phyloP scores from a whole-genome alignment of 1,140 invertebrate species.

The Drosophila dunni region DNA sequence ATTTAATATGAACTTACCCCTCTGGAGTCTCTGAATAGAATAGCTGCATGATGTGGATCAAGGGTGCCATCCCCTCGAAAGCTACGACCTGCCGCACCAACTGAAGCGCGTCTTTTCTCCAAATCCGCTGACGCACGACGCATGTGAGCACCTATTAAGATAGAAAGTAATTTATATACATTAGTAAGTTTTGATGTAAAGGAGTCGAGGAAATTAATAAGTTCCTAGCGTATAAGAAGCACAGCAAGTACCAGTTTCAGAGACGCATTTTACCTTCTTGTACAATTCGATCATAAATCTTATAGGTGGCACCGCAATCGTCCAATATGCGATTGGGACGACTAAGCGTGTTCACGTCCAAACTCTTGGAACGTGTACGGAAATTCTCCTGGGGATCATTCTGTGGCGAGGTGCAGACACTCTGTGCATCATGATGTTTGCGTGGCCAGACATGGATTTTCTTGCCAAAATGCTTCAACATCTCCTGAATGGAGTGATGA shows the following conservation, averaged over 20 bases:
- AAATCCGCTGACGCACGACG: slow-evolving; percentile 91
- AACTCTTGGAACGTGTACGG: slow-evolving; percentile 90
- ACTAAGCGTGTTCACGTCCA: slow-evolving; percentile 88
- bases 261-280: slow-evolving; percentile 88
- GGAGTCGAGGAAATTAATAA: neutral
- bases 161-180: neutral
- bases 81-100: slow-evolving; percentile 87
- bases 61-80: slow-evolving; percentile 85
- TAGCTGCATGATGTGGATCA: slow-evolving; percentile 94
- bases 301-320: slow-evolving; percentile 92
- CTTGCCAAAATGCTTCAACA: slow-evolving; percentile 90
- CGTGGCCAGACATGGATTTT: slow-evolving; percentile 88
- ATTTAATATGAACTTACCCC: slow-evolving; percentile 89
- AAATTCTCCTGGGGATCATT: slow-evolving; percentile 88
- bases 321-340: slow-evolving; percentile 85
- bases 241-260: slow-evolving; percentile 70
- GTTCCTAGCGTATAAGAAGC: neutral
- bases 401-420: slow-evolving; percentile 84
- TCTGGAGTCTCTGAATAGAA: slow-evolving; percentile 94
- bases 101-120: slow-evolving; percentile 89
- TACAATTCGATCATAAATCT: slow-evolving; percentile 92
- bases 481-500: slow-evolving; percentile 89
- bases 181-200: neutral
- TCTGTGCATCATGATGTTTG: slow-evolving; percentile 85
- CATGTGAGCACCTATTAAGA: slow-evolving; percentile 88